A percentile compares a stretch with the other conserved stretches of the same genome.
phyloP scores from a whole-genome alignment of 2,888 invertebrate genomes.

The Alitta virens region DNA sequence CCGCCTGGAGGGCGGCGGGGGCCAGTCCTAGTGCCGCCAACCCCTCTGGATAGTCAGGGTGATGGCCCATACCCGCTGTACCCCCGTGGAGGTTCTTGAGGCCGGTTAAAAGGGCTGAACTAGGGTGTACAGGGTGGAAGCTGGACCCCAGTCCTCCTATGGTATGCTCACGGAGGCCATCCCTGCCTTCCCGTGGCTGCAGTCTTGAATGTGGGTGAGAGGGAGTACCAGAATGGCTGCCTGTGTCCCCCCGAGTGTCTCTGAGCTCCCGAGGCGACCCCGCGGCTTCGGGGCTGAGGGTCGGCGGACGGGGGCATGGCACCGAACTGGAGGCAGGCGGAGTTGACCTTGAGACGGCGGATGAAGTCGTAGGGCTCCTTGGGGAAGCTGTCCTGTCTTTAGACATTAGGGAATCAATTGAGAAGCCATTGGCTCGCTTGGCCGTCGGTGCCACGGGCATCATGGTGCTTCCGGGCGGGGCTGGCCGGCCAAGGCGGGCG shows the following conservation, averaged over 20 bases:
- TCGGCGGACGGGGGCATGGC: neutral
- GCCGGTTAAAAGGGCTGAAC: neutral
- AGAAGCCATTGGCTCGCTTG: slow-evolving; percentile 13
- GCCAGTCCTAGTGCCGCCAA: slow-evolving; percentile 14
- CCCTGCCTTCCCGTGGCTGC: neutral
- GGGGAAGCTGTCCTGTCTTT: slow-evolving; percentile 2
- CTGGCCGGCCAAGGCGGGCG: too few species aligned
- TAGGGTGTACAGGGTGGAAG: slow-evolving; percentile 12
- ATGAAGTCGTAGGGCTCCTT: neutral
- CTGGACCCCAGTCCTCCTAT: slow-evolving; percentile 1
- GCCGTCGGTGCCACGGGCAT: slow-evolving; percentile 17
- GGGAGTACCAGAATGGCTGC: too few species aligned
- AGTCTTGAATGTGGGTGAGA: too few species aligned
- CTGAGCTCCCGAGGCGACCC: too few species aligned
- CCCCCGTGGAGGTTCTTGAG: slow-evolving; percentile 3
- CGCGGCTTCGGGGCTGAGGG: neutral
- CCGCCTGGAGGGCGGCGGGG: slow-evolving; percentile 4
- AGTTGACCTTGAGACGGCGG: neutral
- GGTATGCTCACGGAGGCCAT: neutral
- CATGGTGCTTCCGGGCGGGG: neutral
- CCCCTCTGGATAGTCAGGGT: slow-evolving; percentile 7
- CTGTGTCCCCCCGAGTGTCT: too few species aligned
- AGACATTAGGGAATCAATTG: slow-evolving; percentile 14
- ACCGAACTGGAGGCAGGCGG: neutral
- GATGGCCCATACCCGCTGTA: neutral